These are phyloP conservation scores for Cataglyphis cursor DNA, from an alignment of 2,888 invertebrate species.

Conservation along the genomic window DNA sequence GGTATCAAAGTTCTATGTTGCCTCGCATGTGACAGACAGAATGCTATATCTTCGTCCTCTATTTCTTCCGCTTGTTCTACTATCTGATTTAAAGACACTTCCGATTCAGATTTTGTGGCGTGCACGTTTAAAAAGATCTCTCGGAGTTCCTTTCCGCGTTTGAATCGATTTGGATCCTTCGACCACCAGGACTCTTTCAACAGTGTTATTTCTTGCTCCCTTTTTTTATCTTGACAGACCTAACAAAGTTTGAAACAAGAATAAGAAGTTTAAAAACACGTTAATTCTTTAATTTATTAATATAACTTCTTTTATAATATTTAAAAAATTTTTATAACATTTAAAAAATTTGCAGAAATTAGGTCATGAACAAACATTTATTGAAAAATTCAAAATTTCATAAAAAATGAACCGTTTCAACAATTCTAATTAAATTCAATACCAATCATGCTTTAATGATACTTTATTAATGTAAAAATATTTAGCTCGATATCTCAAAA, in stretches of 20 bases:
- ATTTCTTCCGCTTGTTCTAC: not conserved
- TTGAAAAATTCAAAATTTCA: too few relatives aligned
- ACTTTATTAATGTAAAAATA: too few relatives aligned
- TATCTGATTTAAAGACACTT: not conserved
- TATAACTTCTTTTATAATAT: not conserved
- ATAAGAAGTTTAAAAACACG: not conserved
- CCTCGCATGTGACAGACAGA: not conserved
- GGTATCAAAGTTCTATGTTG: constrained; percentile 55
- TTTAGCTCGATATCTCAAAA: too few relatives aligned
- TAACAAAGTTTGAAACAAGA: constrained; percentile 37
- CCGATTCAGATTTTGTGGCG: not conserved
- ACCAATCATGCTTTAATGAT: too few relatives aligned
- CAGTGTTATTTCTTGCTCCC: constrained; percentile 64
- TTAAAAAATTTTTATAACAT: too few relatives aligned
- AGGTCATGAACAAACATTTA: too few relatives aligned
- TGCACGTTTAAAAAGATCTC: constrained; percentile 67
- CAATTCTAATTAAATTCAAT: too few relatives aligned
- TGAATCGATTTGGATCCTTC: constrained; percentile 66
- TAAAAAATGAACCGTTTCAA: too few relatives aligned
- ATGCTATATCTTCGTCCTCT: not conserved
- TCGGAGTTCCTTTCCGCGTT: constrained; percentile 71
- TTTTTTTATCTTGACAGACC: constrained; percentile 64
- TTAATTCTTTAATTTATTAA: not conserved
- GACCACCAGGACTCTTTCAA: constrained; percentile 72
- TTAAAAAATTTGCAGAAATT: too few relatives aligned